These are phyloP conservation scores for Etheostoma spectabile DNA, from an alignment of 2,113 vertebrate genomes.

Conservation along the genomic window DNA sequence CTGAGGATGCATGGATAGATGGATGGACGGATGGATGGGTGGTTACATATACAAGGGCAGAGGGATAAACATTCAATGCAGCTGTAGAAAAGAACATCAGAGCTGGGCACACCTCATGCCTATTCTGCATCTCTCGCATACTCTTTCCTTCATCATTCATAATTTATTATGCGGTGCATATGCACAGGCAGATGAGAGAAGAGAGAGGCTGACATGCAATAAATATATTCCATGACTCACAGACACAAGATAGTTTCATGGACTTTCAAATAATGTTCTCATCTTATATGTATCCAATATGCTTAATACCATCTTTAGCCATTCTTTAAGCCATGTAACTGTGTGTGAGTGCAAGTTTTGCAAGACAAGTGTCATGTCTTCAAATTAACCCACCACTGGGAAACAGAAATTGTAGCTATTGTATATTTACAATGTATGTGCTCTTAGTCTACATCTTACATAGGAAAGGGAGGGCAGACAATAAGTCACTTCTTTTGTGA, in stretches of 20 bases:
- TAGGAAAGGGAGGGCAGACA: background rate
- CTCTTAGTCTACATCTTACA: constrained; percentile 5
- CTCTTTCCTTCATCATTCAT: constrained; percentile 59
- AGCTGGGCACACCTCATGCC: background rate
- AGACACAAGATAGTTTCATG: background rate
- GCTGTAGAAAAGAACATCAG: constrained; percentile 17
- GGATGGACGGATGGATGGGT: constrained; percentile 52
- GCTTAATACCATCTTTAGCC: background rate
- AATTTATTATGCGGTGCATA: constrained; percentile 59
- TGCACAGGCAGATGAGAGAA: constrained; percentile 33
- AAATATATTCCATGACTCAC: background rate
- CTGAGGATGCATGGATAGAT: constrained; percentile 23
- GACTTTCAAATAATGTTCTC: background rate
- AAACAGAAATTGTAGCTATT: background rate
- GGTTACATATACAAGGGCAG: constrained; percentile 6
- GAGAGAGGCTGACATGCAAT: constrained; percentile 28
- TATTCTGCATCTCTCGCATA: constrained; percentile 8
- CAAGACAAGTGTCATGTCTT: background rate
- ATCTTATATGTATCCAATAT: background rate
- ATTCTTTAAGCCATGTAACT: background rate
- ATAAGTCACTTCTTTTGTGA: constrained; percentile 46
- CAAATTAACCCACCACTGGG: constrained; percentile 5
- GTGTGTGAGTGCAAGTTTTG: background rate
- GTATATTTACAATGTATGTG: background rate
- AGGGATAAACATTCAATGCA: constrained; percentile 28